Evolutionary conservation across 1,140 invertebrate genomes (phyloP).

Genomic region (Eupeodes corollae): DNA sequence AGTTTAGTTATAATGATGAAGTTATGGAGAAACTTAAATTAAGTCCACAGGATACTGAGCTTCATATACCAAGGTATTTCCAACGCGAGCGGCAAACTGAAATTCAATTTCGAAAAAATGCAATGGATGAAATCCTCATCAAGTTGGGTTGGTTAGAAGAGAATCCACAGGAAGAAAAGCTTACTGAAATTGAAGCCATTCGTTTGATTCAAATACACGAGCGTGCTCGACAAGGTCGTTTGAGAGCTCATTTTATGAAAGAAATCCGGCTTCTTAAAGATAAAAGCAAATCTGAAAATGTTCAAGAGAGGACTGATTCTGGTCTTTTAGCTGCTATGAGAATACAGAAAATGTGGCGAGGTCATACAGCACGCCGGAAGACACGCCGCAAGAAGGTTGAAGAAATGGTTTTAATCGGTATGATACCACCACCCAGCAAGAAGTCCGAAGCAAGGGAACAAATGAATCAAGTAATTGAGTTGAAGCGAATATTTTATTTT

Average conservation of each 20-base stretch:
- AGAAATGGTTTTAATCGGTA: conserved; percentile 80
- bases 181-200: conserved; percentile 75
- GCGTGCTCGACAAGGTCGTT: conserved; percentile 74
- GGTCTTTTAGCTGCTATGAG: conserved; percentile 54
- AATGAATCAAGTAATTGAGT: conserved; percentile 17
- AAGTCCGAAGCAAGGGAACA: conserved; percentile 27
- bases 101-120: conserved; percentile 45
- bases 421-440: conserved; percentile 43
- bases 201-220: conserved; percentile 80
- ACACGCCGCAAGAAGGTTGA: conserved; percentile 59
- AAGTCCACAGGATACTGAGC: conserved; percentile 54
- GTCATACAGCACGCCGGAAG: conserved; percentile 57
- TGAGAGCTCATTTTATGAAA: conserved; percentile 78
- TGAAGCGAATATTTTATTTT: neutral
- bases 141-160: conserved; percentile 58
- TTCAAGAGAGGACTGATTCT: conserved; percentile 41
- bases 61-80: conserved; percentile 57
- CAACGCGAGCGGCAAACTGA: conserved; percentile 51
- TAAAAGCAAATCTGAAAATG: conserved; percentile 48
- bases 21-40: conserved; percentile 48
- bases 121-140: conserved; percentile 52
- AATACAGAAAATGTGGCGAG: conserved; percentile 74
- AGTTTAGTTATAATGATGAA: conserved; percentile 78
- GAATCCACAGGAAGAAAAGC: conserved; percentile 39
- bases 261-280: conserved; percentile 71